A percentile compares a stretch with the other conserved stretches of the same genome.
phyloP scores from a whole-genome alignment of 2,113 vertebrate genomes.

The Triplophysa tibetana region DNA sequence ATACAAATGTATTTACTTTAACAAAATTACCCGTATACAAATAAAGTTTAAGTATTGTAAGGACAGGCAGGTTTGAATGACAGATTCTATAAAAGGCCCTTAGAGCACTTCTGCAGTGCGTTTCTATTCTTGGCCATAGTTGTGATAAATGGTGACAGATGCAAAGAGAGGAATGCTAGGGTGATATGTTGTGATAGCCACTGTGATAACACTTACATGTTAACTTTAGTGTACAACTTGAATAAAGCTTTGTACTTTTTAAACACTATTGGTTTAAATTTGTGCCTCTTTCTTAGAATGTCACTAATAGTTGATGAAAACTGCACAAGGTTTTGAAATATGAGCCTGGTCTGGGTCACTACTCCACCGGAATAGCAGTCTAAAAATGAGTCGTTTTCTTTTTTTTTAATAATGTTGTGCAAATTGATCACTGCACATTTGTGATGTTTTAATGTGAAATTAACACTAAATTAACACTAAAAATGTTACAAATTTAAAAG shows the following conservation, averaged over 20 bases:
- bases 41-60: constrained; percentile 39
- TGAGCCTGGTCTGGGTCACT: not conserved
- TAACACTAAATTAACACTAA: too few species aligned
- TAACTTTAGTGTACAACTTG: not conserved
- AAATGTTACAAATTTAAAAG: too few species aligned
- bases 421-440: not conserved
- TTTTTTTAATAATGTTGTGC: not conserved
- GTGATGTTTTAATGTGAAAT: not conserved
- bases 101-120: constrained; percentile 62
- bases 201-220: constrained; percentile 58
- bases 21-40: not conserved
- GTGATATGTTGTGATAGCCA: constrained; percentile 61
- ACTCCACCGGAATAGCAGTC: not conserved
- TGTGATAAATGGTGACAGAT: constrained; percentile 93
- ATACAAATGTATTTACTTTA: not conserved
- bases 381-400: not conserved
- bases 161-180: constrained; percentile 80
- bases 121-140: constrained; percentile 89
- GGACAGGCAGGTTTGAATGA: constrained; percentile 59
- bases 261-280: not conserved
- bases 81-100: constrained; percentile 91
- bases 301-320: not conserved
- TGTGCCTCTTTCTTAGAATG: not conserved
- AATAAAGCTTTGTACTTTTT: not conserved
- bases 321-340: not conserved